A percentile compares a stretch with the other conserved stretches of the same genome.
These are phyloP conservation scores for Loripinus fragilis DNA, from an alignment of 2,888 invertebrate genomes.

Conservation along the genomic window DNA sequence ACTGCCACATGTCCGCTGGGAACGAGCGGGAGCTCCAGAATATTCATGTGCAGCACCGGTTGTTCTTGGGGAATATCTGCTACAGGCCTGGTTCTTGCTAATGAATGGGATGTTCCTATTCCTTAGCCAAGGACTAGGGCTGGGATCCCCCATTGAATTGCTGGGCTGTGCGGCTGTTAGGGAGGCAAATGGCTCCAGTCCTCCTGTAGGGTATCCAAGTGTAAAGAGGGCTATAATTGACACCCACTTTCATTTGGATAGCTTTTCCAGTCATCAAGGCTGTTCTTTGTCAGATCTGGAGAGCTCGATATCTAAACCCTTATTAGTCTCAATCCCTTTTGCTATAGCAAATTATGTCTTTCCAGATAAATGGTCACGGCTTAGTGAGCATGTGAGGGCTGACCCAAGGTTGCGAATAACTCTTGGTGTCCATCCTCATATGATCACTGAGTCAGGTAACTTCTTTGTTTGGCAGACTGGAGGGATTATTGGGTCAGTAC, in stretches of 20 bases:
- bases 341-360: too few relatives aligned
- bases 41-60: neutral
- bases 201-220: too few relatives aligned
- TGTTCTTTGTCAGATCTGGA: too few relatives aligned
- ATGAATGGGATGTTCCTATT: neutral
- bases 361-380: too few relatives aligned
- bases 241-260: too few relatives aligned
- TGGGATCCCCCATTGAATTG: neutral
- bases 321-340: too few relatives aligned
- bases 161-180: neutral
- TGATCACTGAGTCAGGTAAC: neutral
- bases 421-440: neutral
- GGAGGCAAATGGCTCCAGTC: too few relatives aligned
- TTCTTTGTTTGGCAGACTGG: neutral
- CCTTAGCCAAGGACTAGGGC: neutral
- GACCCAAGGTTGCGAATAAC: too few relatives aligned
- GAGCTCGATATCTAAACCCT: too few relatives aligned
- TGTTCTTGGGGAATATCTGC: neutral
- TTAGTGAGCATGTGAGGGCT: too few relatives aligned
- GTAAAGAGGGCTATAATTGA: too few relatives aligned
- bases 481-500: neutral
- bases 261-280: too few relatives aligned
- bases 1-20: neutral
- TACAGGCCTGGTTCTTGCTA: neutral
- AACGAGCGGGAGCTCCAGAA: neutral